Base-by-base conservation (phyloP, 2,113 vertebrate genomes). In the Psophia crepitans region DNA sequence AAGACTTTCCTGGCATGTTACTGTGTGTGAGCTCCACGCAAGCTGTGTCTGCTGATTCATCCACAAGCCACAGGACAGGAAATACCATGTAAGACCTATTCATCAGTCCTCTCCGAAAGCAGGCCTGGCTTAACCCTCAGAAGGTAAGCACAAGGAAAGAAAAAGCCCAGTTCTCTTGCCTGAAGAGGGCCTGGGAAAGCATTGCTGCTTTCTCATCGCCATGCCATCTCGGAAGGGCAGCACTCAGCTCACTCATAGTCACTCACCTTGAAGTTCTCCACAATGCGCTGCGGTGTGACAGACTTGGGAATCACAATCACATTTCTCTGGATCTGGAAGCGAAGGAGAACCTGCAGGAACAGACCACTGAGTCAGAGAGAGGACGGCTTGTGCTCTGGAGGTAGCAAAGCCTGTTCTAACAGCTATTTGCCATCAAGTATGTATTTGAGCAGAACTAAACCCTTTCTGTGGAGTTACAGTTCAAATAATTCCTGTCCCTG, bases 271-370 rank as follows among this genome's bases (percentile, higher is more conserved):
- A 98, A 98, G 95, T 99, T 99, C 97, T 99, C 98, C 89, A 98
- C 97, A 76, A 99, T 99, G 70, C 99, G 98, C 32, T 97, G 86
- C 1, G 98, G 99, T 3, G 99, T 99, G 93, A 99, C 96, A 0
- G 99, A 99, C 90, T 99, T 99, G 41, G 99, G 99, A 93, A 99
- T 99, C 30, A 71, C 99, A 8, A 99, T 95, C 84, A 99, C 70
- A 3, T 99, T 99, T 93, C 99, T 99, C 96, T 99, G 99, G 44
- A 99, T 87, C 9, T 98, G 99, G 96, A 99, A 98, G 68, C 98
- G 98, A 97, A 99, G 98, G 88, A 99, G 97, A 77, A 99, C 98
- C 99, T 99, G 96, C 26, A 81, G 21, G 23, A 22, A 74, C 30
- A 95, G 24, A 91, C 0, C n/a, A 32, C 3, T 0, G 32, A 53